Base-by-base conservation (phyloP, 2,888 invertebrate genomes). In the Tinea trinotella region DNA sequence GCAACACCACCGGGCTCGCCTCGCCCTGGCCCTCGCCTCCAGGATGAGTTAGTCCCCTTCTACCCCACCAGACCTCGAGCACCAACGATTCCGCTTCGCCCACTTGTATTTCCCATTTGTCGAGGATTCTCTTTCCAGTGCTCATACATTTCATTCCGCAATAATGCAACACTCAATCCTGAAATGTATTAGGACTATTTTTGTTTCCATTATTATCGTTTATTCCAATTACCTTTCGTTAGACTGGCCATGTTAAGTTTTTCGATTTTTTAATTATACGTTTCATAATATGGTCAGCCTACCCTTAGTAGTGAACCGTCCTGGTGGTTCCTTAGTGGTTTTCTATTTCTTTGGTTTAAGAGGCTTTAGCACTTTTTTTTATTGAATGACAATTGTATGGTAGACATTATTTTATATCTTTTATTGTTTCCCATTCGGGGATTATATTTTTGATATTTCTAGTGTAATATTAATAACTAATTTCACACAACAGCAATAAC, bases 41-140 rank as follows among this genome's bases (percentile, higher is more conserved):
- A 81, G 83, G 76, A 88, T 90, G 91, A 91, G 88, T 91, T 90
- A 78, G 88, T 89, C 79, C 71, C 67, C 52, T 76, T 78, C 71
- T 80, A 76, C 72, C 74, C 75, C 67, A 6, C n/a, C 59, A 13
- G 12, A 1, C 19, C 34, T 18, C 17, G 35, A 66, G 75, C 77
- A 78, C 76, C 46, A 46, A 9, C 17, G 46, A 46, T 19, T 46
- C 46, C 46, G 46, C 46, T 46, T 46, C 46, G 46, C 46, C 15
- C 40, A 40, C 40, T 15, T 15, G 13, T 40, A 40, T 40, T 12
- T 6, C 15, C 40, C 40, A 40, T 30, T 30, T 22, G 35, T 40
- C 15, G 40, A 40, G 13, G 13, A 40, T 15, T 40, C 40, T 40
- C 15, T 4, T 15, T 40, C 40, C 40, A 12, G 40, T 40, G 40